Evolutionary conservation across 1,140 invertebrate species (phyloP).

Genomic region (Apis cerana): DNA sequence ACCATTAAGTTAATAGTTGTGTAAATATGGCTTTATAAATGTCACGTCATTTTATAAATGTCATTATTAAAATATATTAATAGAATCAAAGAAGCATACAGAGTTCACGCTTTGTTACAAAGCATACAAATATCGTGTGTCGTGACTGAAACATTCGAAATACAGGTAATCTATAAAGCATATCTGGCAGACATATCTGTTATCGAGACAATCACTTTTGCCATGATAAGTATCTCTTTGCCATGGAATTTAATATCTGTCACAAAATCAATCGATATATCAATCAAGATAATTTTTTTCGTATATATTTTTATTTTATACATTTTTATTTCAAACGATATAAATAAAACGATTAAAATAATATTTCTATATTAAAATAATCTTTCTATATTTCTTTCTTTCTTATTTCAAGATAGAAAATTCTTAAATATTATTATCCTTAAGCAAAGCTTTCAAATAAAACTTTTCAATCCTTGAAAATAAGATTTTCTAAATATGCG

Average conservation of each 20-base stretch:
- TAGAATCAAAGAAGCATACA: neutral
- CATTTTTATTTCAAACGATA: neutral
- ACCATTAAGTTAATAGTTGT: neutral
- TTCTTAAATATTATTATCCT: no score
- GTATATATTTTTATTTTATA: neutral
- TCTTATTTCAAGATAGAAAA: neutral
- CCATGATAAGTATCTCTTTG: neutral
- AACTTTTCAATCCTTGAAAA: neutral
- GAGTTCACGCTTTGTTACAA: neutral
- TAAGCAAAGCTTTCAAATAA: no score
- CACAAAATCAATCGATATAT: neutral
- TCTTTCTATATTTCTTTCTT: no score
- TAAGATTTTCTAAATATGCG: neutral
- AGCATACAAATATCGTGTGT: neutral
- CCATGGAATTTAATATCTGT: neutral
- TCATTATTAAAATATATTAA: neutral
- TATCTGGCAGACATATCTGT: neutral
- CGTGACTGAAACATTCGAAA: neutral
- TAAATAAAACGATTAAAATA: neutral
- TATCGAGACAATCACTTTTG: slow-evolving; percentile 19
- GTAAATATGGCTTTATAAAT: neutral
- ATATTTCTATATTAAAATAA: neutral
- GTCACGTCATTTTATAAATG: neutral
- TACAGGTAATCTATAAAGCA: slow-evolving; percentile 29
- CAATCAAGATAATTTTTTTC: neutral